Evolutionary conservation across 2,113 vertebrate species (phyloP).

Genomic region (Platichthys flesus): DNA sequence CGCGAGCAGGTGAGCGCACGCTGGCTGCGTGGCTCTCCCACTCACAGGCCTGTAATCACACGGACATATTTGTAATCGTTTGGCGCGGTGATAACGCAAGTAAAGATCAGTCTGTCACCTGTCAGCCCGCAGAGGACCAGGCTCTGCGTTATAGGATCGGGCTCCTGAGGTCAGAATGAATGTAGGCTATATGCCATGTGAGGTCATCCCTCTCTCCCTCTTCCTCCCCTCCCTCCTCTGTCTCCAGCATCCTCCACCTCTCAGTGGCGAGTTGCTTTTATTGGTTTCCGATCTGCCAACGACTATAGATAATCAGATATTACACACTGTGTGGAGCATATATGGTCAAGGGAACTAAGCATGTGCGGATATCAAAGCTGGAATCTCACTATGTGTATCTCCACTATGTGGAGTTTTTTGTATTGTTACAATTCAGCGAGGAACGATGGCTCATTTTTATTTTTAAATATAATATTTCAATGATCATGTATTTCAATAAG

Average conservation of each 20-base stretch:
- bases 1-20: not conserved
- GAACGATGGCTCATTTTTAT: not conserved
- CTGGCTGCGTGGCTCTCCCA: not conserved
- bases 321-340: not conserved
- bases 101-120: conserved; percentile 44
- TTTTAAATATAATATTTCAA: not conserved
- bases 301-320: not conserved
- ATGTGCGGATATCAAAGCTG: not conserved
- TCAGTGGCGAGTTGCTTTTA: not conserved
- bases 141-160: conserved; percentile 20
- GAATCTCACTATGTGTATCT: not conserved
- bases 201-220: conserved; percentile 47
- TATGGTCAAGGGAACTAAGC: not conserved
- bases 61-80: conserved; percentile 28
- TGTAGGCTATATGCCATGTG: conserved; percentile 45
- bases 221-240: not conserved
- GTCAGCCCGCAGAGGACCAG: conserved; percentile 12
- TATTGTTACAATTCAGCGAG: not conserved
- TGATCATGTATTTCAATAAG: not conserved
- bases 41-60: conserved; percentile 32
- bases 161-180: conserved; percentile 62
- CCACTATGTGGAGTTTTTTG: not conserved
- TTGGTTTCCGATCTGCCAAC: not conserved
- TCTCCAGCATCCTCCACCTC: not conserved
- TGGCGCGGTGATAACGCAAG: conserved; percentile 27